Evolutionary conservation across 2,888 invertebrate genomes (phyloP).

Genomic region (Amphipoea lucens): DNA sequence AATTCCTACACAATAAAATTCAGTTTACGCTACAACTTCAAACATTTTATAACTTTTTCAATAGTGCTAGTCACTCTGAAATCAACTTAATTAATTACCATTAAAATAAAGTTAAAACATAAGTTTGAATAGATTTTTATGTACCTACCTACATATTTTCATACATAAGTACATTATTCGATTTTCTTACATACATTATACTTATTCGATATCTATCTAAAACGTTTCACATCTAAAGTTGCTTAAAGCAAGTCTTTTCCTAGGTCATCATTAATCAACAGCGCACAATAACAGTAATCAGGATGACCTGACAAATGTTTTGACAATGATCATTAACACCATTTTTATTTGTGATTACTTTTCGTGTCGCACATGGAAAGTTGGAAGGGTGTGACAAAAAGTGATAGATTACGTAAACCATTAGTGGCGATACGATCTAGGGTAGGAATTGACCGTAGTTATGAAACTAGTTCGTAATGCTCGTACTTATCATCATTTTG

Average conservation of each 20-base stretch:
- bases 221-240: constrained; percentile 12
- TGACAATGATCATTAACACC: constrained; percentile 51
- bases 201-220: neutral
- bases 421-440: constrained; percentile 79
- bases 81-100: too few relatives aligned
- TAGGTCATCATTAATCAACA: constrained; percentile 40
- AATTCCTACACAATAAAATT: too few relatives aligned
- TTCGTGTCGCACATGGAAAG: constrained; percentile 51
- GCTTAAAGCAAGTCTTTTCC: constrained; percentile 6
- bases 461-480: constrained; percentile 53
- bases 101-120: too few relatives aligned
- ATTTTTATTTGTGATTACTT: constrained; percentile 64
- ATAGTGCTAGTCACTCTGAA: too few relatives aligned
- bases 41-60: too few relatives aligned
- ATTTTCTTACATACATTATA: too few relatives aligned
- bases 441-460: constrained; percentile 61
- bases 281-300: constrained; percentile 56
- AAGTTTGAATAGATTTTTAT: too few relatives aligned
- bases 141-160: too few relatives aligned
- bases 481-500: constrained; percentile 53
- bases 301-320: constrained; percentile 60
- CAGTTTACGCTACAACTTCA: too few relatives aligned
- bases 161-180: too few relatives aligned
- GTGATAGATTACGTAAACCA: constrained; percentile 81
- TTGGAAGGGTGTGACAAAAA: constrained; percentile 74